phyloP scores from a whole-genome alignment of 2,113 vertebrate species.

The Gavia stellata region DNA sequence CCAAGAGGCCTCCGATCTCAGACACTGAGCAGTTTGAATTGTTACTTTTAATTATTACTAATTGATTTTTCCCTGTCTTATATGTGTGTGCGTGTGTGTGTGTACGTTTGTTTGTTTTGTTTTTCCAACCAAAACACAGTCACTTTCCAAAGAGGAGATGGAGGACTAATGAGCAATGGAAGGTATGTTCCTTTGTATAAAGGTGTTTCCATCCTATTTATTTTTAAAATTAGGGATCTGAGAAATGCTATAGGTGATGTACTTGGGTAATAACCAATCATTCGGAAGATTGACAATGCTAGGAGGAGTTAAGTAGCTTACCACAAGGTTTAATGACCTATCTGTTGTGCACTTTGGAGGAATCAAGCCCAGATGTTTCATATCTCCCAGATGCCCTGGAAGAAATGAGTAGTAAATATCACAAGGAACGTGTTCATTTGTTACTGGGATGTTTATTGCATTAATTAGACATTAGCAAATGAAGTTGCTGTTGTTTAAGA shows the following conservation, averaged over 20 bases:
- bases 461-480: conserved; percentile 99
- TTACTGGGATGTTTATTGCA: conserved; percentile 91
- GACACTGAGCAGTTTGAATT: conserved; percentile 17
- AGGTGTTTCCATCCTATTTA: background rate
- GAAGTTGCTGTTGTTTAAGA: conserved; percentile 86
- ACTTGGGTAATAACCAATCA: conserved; percentile 32
- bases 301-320: conserved; percentile 66
- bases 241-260: background rate
- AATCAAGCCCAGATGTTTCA: conserved; percentile 87
- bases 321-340: conserved; percentile 68
- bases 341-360: conserved; percentile 72
- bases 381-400: conserved; percentile 80
- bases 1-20: background rate
- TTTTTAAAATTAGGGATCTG: conserved; percentile 43
- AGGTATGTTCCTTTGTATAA: conserved; percentile 79
- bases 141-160: conserved; percentile 98
- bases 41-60: conserved; percentile 64
- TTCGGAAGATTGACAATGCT: conserved; percentile 51
- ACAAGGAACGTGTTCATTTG: conserved; percentile 87
- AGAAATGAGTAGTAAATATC: conserved; percentile 78
- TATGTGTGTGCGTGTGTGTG: conserved; percentile 21
- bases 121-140: conserved; percentile 71
- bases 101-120: conserved; percentile 27
- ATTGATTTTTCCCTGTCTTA: conserved; percentile 54
- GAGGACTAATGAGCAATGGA: conserved; percentile 98